Conservation (phyloP, 2,113 vertebrate species). For the Leucopsar rothschildi region DNA sequence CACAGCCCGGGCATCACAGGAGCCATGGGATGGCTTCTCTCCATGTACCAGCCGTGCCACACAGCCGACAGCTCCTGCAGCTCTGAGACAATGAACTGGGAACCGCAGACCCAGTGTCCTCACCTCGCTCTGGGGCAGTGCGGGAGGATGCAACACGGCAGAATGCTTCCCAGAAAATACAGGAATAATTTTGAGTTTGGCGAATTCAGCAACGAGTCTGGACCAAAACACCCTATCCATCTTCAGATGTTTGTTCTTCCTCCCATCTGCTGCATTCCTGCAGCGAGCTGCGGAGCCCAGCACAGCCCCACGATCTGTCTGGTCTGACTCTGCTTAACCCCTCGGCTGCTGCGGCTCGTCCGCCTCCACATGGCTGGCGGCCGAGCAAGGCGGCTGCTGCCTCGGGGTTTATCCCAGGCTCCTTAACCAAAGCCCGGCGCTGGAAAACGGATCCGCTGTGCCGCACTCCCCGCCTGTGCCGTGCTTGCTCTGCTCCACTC, state of each 20-base stretch:
- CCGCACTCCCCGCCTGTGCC: rapidly evolving
- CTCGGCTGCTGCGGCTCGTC: neutral
- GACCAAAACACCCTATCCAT: neutral
- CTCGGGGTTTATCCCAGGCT: neutral
- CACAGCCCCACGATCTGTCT: neutral
- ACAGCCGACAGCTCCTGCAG: rapidly evolving
- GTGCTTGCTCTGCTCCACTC: neutral
- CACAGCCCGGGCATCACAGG: rapidly evolving
- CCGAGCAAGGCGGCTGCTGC: rapidly evolving
- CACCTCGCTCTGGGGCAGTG: rapidly evolving
- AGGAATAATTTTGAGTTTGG: neutral
- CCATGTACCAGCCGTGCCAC: rapidly evolving
- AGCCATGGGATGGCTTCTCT: neutral
- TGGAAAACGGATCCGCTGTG: rapidly evolving
- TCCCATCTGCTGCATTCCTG: conserved; percentile 24
- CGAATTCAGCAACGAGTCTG: neutral
- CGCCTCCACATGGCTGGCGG: neutral
- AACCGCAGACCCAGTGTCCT: neutral
- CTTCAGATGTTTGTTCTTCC: conserved; percentile 28
- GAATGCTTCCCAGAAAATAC: neutral
- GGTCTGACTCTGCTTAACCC: neutral
- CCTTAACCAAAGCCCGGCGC: neutral
- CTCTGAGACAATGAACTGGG: neutral
- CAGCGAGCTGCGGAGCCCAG: neutral
- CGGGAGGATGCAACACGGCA: rapidly evolving